Evolutionary conservation across 2,113 vertebrate species (phyloP), one percentile per base, ranked within the genome.

Genomic region (Brachionichthys hirsutus): DNA sequence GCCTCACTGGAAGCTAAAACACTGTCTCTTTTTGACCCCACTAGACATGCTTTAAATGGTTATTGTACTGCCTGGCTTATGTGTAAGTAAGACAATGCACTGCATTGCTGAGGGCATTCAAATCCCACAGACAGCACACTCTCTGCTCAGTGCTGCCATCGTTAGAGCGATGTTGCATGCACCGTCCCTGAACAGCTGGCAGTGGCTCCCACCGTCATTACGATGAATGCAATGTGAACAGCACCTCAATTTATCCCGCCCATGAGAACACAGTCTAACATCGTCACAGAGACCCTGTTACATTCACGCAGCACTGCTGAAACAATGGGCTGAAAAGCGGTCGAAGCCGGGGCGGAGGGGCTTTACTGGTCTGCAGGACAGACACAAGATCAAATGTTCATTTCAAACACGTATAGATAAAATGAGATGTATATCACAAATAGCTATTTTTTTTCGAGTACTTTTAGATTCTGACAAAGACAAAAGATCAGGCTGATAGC

Each of bases 131-230:
- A 55, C 38, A 69, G 53, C 11, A 19, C 18, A 19, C 18, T 55
- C 11, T 6, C 16, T 34, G 38, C 38, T 63, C 40, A 20, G 13
- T 14, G 41, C 46, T 71, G 48, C 40, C 55, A 49, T 73, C 67
- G 61, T 72, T 77, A 72, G 5, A 62, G 9, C 1, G 1, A 24
- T 61, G 49, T 62, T 62, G 35, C 56, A 20, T 56, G 40, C 57
- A 67, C 18, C 34, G 43, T 67, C 48, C 17, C 64, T n/a, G 42
- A 72, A 62, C 61, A 81, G 61, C 56, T 65, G 62, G 3, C n/a
- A 49, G 35, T 16, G 49, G 16, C 57, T 59, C 49, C 6, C 10
- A 61, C 45, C 51, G 14, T 49, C 40, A 1, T n/a, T 62, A 54
- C 67, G 43, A 70, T 50, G 51, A 68, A 57, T 51, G 35, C 54